Percentiles rank a stretch among this genome's conserved stretches.
These are phyloP conservation scores for Petromus typicus DNA, from an alignment of 2,113 vertebrate genomes.

Conservation along the genomic window DNA sequence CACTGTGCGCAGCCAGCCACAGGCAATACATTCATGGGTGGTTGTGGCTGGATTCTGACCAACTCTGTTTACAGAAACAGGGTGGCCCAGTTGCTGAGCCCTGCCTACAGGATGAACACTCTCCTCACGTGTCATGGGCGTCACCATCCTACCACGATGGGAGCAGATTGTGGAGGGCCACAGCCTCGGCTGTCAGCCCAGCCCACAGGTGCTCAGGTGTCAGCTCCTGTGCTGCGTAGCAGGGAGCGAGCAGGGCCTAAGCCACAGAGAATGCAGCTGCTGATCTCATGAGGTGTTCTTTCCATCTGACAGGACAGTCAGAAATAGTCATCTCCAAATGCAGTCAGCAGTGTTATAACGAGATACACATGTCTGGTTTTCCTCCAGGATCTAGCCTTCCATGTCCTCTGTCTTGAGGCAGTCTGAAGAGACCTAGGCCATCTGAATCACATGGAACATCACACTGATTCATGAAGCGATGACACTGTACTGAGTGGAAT, in stretches of 20 bases:
- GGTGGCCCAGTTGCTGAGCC: background rate
- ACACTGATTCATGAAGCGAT: background rate
- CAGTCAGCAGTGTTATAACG: background rate
- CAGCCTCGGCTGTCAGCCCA: background rate
- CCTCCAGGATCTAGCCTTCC: background rate
- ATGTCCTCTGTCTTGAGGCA: background rate
- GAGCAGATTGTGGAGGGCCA: background rate
- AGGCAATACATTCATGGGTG: background rate
- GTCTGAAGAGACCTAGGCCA: background rate
- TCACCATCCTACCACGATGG: background rate
- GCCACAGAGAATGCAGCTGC: background rate
- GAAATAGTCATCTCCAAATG: background rate
- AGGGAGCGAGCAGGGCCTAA: background rate
- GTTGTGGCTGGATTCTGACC: background rate
- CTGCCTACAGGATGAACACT: background rate
- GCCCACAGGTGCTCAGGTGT: too few relatives aligned
- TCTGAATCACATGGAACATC: background rate
- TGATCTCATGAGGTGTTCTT: background rate
- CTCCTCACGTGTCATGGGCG: background rate
- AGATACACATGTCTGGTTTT: background rate
- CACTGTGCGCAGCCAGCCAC: background rate
- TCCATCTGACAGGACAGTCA: background rate
- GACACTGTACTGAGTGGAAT: background rate
- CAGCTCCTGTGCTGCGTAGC: too few relatives aligned
- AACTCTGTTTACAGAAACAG: constrained; percentile 12